Base-by-base conservation (phyloP, 2,797 vertebrate genomes). In the Graptemys geographica region DNA sequence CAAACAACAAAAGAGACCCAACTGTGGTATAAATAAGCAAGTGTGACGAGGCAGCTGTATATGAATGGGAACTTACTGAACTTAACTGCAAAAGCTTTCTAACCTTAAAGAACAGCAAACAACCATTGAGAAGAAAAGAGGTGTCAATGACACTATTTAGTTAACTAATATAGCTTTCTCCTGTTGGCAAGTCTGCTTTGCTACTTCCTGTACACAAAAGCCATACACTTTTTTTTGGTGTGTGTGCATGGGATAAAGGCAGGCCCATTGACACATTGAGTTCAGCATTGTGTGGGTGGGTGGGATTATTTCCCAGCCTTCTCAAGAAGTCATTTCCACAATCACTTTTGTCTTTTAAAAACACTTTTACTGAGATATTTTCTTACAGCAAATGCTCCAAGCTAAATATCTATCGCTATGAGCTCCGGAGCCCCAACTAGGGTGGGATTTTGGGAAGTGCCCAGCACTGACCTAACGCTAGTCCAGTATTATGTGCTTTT, bases 231-330 rank as follows among this genome's bases (percentile, higher is more conserved):
- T n/a, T 72, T 79, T 23, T 23, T 19, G 21, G 19, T 83, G 33
- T 55, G 31, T 19, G 37, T 31, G 10, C 85, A 55, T 2, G 25
- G n/a, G 25, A 57, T 62, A 86, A 84, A 55, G 31, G n/a, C 19
- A 28, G n/a, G 18, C 85, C 41, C 21, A 37, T 1, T 0, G 4
- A 33, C 23, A 74, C 10, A 62, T 47, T 57, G 72, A 59, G 15
- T 51, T 59, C 1, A 0, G 25, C 57, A 11, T 49, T 0, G 4
- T 21, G 52, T 0, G 0, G 31, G 5, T 1, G 1, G 9, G 0
- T 79, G 86, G 53, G 56, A 52, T 31, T 85, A 44, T 55, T 41
- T 8, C 21, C 76, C 62, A 41, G 0, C 19, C 25, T 55, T 44
- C 78, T 33, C 41, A 11, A n/a, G 80, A 82, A 86, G 53, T 12